Evolutionary conservation across 92 coral and sea anemone species (phyloP).

Genomic region (Actinostola sp.): DNA sequence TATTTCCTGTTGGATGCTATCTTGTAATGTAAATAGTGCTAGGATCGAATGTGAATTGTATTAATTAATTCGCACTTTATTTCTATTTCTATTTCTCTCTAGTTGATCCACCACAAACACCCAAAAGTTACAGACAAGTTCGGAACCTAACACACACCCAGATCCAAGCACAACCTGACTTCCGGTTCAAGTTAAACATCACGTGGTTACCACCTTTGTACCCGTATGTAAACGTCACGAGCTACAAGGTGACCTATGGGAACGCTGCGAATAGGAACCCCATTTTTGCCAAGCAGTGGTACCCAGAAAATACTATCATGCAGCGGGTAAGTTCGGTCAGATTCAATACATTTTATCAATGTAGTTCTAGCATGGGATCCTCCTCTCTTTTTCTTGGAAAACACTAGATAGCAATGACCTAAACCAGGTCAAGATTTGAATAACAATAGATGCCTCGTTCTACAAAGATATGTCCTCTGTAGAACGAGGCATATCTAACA

Average conservation of each 20-base stretch:
- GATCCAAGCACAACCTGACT: slow-evolving; percentile 30
- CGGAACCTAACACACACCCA: slow-evolving; percentile 17
- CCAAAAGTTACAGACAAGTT: slow-evolving; percentile 23
- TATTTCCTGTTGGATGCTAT: no score
- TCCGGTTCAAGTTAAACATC: slow-evolving; percentile 27
- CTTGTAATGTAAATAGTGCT: no score
- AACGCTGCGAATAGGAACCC: slow-evolving; percentile 3
- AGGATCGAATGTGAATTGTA: no score
- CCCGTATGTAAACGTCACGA: slow-evolving; percentile 10
- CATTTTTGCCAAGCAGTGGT: neutral
- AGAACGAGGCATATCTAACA: no score
- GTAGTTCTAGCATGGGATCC: no score
- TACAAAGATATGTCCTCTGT: no score
- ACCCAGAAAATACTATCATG: neutral
- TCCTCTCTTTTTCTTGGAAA: no score
- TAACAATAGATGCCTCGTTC: no score
- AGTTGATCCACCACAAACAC: slow-evolving; percentile 64
- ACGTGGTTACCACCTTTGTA: slow-evolving; percentile 64
- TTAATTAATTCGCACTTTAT: no score
- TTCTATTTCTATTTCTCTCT: neutral
- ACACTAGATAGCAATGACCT: no score
- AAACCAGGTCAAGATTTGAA: no score
- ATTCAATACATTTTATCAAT: no score
- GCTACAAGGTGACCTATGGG: slow-evolving; percentile 2
- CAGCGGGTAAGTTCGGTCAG: neutral